These are phyloP conservation scores for Drosophila albomicans DNA, from an alignment of 1,140 invertebrate species.

Conservation along the genomic window DNA sequence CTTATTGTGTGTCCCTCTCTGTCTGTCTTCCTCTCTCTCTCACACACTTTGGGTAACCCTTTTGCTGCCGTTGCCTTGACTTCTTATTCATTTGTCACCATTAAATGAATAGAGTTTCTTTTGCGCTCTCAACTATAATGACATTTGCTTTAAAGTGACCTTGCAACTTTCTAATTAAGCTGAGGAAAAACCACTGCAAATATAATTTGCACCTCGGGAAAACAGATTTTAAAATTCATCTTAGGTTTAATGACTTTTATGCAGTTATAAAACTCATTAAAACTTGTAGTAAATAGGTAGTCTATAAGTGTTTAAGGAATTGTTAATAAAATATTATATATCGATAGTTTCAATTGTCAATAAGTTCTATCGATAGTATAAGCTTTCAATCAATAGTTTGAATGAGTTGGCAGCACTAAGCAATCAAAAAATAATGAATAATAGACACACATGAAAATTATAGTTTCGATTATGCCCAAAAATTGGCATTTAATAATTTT, in stretches of 20 bases:
- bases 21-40: constrained; percentile 3
- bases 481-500: no score
- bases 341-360: no score
- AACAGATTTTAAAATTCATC: neutral
- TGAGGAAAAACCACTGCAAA: neutral
- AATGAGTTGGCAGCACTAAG: no score
- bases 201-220: neutral
- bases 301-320: no score
- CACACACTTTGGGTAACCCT: constrained; percentile 4
- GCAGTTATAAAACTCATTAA: no score
- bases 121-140: constrained; percentile 10
- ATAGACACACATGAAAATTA: no score
- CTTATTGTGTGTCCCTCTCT: constrained; percentile 54
- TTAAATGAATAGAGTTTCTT: constrained; percentile 8
- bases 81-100: constrained; percentile 21
- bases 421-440: no score
- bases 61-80: constrained; percentile 13
- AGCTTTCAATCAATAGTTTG: no score
- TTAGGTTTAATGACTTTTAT: neutral
- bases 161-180: constrained; percentile 8
- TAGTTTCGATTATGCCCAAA: no score
- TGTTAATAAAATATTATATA: no score
- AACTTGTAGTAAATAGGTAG: no score
- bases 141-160: constrained; percentile 18
- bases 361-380: no score